Evolutionary conservation across 2,113 vertebrate species (phyloP).

Genomic region (Lathamus discolor): DNA sequence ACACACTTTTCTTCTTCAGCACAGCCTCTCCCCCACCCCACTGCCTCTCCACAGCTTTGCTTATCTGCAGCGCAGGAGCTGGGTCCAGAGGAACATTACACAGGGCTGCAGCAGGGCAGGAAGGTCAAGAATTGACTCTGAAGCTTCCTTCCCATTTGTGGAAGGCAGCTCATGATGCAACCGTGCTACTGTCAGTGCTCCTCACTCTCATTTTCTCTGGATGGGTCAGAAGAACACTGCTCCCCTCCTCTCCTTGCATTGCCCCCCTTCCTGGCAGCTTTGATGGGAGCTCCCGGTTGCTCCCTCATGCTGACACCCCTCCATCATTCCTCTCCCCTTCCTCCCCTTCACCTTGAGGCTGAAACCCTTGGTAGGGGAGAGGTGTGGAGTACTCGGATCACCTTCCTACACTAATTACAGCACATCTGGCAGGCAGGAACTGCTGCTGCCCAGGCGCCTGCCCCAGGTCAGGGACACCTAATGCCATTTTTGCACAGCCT

Average conservation of each 20-base stretch:
- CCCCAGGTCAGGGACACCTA: background rate
- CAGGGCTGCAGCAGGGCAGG: background rate
- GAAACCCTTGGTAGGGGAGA: background rate
- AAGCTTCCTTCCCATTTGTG: background rate
- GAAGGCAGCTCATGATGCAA: background rate
- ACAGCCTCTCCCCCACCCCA: background rate
- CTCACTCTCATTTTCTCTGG: background rate
- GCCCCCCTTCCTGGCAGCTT: background rate
- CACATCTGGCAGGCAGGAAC: slow-evolving; percentile 22
- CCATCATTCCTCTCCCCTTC: background rate
- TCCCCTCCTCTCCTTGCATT: background rate
- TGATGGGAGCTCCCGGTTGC: background rate
- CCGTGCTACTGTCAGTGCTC: background rate
- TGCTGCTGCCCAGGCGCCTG: background rate
- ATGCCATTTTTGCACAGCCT: background rate
- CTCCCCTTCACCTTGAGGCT: background rate
- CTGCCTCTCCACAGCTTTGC: background rate
- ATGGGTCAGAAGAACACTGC: background rate
- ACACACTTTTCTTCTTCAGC: background rate
- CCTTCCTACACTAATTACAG: background rate
- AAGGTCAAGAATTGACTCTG: background rate
- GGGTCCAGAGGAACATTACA: background rate
- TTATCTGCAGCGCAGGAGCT: background rate
- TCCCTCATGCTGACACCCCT: background rate
- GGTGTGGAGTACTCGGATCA: background rate